Percentiles rank a stretch among this genome's conserved stretches.
These are phyloP conservation scores for Manis crassicaudata DNA, from an alignment of 2,797 vertebrate genomes.

Conservation along the genomic window DNA sequence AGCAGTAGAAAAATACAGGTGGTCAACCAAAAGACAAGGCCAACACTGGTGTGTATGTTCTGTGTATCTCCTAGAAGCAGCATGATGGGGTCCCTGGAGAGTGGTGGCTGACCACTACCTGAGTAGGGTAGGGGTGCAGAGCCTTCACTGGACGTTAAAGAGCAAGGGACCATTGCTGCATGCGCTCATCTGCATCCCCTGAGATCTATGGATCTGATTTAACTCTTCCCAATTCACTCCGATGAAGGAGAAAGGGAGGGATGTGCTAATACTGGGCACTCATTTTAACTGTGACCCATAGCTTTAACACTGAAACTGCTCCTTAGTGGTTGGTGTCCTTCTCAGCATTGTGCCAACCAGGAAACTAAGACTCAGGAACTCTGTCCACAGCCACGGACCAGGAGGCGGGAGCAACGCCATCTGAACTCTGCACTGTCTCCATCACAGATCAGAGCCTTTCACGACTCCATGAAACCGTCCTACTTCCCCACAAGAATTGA, in stretches of 20 bases:
- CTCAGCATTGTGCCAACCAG: background rate
- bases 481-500: background rate
- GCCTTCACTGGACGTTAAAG: background rate
- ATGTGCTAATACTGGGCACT: accelerated
- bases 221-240: background rate
- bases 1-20: background rate
- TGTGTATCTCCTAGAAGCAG: accelerated
- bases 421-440: background rate
- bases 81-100: accelerated
- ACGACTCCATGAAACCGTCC: background rate
- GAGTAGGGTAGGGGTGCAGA: accelerated
- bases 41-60: accelerated
- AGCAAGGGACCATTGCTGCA: accelerated
- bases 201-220: background rate
- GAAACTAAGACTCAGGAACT: background rate
- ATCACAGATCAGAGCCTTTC: background rate
- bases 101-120: too few relatives aligned
- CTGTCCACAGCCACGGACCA: background rate
- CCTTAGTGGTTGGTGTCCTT: too few relatives aligned
- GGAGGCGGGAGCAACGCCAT: background rate
- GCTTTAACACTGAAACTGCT: too few relatives aligned
- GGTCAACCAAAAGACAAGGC: background rate
- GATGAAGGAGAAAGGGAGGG: background rate
- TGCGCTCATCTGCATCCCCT: accelerated
- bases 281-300: too few relatives aligned